These are phyloP conservation scores for Tringa solitaria DNA, from an alignment of 2,113 vertebrate genomes.

Conservation along the genomic window DNA sequence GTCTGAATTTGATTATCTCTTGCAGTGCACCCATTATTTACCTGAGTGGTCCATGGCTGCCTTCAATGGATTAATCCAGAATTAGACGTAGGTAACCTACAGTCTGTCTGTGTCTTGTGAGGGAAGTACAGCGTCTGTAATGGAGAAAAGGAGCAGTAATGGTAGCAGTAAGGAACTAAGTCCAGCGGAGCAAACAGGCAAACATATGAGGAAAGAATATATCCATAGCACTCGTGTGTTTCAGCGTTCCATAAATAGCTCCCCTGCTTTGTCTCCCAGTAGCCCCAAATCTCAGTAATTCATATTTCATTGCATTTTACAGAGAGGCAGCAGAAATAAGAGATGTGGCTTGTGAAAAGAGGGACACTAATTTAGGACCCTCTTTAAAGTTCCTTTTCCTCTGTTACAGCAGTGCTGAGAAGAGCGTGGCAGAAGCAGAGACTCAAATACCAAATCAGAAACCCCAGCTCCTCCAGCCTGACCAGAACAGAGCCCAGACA, in stretches of 20 bases:
- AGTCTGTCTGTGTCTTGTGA: background rate
- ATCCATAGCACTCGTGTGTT: accelerated
- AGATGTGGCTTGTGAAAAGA: background rate
- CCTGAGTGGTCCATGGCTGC: background rate
- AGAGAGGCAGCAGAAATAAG: background rate
- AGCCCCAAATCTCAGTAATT: background rate
- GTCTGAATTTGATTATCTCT: background rate
- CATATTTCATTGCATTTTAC: background rate
- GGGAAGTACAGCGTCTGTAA: background rate
- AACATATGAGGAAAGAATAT: background rate
- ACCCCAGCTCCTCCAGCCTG: background rate
- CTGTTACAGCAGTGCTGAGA: background rate
- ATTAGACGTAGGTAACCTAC: background rate
- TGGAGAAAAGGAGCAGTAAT: background rate
- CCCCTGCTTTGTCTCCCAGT: background rate
- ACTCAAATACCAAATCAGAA: background rate
- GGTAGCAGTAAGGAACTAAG: background rate
- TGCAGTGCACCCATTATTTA: background rate
- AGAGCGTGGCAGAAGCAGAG: background rate
- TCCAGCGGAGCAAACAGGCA: background rate
- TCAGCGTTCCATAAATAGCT: background rate
- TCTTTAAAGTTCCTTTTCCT: background rate
- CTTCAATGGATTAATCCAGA: background rate
- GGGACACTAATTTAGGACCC: background rate
- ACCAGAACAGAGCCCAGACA: background rate